Conservation (phyloP, 1,140 invertebrate genomes). For the Drosophila arawakana region DNA sequence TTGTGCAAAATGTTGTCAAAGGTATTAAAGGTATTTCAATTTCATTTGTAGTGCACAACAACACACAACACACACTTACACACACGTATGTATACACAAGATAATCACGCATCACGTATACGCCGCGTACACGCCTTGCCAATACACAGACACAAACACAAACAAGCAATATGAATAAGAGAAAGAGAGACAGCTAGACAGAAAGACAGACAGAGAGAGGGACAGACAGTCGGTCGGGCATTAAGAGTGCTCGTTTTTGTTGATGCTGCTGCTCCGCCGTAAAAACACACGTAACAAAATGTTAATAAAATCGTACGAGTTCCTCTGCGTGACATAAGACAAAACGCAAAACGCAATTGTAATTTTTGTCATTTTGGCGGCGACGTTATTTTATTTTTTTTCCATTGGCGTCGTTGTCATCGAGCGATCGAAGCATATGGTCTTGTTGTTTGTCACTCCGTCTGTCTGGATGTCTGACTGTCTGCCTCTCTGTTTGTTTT, state of each 20-base stretch:
- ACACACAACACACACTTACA: conserved; percentile 20
- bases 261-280: conserved; percentile 53
- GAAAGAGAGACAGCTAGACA: background rate
- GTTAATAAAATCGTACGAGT: conserved; percentile 75
- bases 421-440: conserved; percentile 22
- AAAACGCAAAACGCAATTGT: conserved; percentile 68
- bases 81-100: conserved; percentile 48
- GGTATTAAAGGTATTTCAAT: conserved; percentile 51
- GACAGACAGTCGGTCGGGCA: conserved; percentile 7
- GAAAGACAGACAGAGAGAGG: conserved; percentile 7
- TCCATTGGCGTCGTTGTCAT: conserved; percentile 24
- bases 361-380: conserved; percentile 66
- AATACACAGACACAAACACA: conserved; percentile 15
- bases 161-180: conserved; percentile 7
- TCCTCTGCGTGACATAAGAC: conserved; percentile 76
- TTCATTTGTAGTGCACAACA: conserved; percentile 54
- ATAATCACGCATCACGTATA: conserved; percentile 78
- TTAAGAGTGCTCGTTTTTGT: conserved; percentile 40
- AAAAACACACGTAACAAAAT: conserved; percentile 81
- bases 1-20: conserved; percentile 51
- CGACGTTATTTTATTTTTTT: conserved; percentile 17
- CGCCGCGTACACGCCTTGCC: conserved; percentile 49
- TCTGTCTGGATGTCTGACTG: conserved; percentile 4
- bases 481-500: conserved; percentile 10
- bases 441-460: conserved; percentile 3